Evolutionary conservation across 2,113 vertebrate genomes (phyloP), one percentile per base, ranked within the genome.

Genomic region (Scatophagus argus): DNA sequence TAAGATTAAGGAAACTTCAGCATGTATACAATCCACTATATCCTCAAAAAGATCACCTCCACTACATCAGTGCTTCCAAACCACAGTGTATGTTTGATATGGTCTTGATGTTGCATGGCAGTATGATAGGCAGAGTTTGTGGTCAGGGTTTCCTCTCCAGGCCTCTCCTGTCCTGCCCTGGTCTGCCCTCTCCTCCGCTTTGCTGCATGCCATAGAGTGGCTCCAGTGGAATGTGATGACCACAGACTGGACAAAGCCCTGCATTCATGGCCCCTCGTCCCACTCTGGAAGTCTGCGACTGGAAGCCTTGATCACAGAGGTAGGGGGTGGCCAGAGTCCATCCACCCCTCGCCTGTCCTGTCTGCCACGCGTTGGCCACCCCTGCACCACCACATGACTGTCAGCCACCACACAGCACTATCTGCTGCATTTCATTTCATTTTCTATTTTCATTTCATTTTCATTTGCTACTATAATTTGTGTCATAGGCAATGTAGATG

Each of bases 161-260:
- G 41, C 67, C 77, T 74, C 54, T 43, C 54, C 79, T 63, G 61
- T 34, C 51, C 58, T 74, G 82, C 25, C 70, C 80, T 74, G 77
- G 61, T 77, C 60, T 70, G 85, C 77, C 79, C 90, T 89, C 86
- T 92, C 90, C 90, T 87, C 89, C 89, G 82, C 93, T 91, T 84
- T 89, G 87, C 88, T 91, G 90, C 81, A 3, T 75, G 77, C 91
- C 91, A 79, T 92, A 86, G 47, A 87, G 89, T 94, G 94, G 91
- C 94, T 94, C 91, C 85, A 87, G 85, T 89, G 93, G 94, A 94
- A 95, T 95, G 93, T 95, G 94, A 95, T 94, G 94, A 94, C 91
- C 90, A 91, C 10, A 46, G 87, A 47, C 44, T 5, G 85, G 87
- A 95, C 94, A 95, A 94, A 95, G 93, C 93, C 87, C 79, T 61